Base-by-base conservation (phyloP, 2,888 invertebrate species). In the Chymomyza procnemis region DNA sequence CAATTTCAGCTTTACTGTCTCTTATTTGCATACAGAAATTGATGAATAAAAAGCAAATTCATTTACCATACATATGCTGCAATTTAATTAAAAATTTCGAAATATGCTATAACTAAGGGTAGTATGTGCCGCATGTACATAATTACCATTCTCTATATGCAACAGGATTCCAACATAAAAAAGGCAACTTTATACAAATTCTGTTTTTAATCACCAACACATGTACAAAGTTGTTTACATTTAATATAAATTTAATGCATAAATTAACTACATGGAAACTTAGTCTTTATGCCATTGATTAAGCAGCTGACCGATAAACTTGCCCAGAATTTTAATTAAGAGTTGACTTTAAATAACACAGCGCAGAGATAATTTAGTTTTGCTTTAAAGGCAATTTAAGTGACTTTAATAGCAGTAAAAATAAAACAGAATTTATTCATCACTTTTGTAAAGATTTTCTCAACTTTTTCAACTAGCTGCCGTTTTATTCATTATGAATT, bases 401-500 rank as follows among this genome's bases (percentile, higher is more conserved):
- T 41, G 1, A 41, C 12, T 41, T 41, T 41, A 41, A 41, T 3
- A 41, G 34, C 9, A 41, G 34, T 0, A 41, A 41, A 41, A 12
- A 41, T 41, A 2, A 41, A 41, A 41, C 12, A 41, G 48, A 50
- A 50, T 21, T 54, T 21, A 21, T 21, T 21, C 14, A 54, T 21
- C 9, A 22, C 54, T 79, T 69, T 70, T 56, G 64, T 66, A 79
- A 64, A 73, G 82, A 81, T 81, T 81, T 67, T 50, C 55, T 56
- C n/a, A 72, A 72, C 69, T 74, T 76, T 61, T 67, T 9, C 61
- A 59, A 19, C 19, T 18, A 4, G 59, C 52, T 75, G 76, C 59
- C 59, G 60, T 50, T 69, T 19, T 19, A 52, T 52, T 26, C 62
- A 76, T 84, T 80, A 78, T 55, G 80, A 82, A 81, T 81, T 80